Base-by-base conservation (phyloP, 2,797 vertebrate species). In the Crypturellus tataupa region DNA sequence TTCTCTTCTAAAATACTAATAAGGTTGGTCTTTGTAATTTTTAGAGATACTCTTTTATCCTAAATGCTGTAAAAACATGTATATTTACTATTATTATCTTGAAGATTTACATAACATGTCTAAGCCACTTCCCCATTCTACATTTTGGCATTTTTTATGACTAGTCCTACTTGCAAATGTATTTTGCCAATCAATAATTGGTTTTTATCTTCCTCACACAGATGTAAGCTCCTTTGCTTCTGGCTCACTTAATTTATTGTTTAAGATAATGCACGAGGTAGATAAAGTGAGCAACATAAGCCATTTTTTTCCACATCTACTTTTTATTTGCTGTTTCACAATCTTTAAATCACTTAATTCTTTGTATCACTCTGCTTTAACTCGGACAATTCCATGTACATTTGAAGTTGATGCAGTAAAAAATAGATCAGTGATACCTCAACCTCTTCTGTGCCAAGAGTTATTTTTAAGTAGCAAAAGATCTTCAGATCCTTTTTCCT, bases 401-500 rank as follows among this genome's bases (percentile, higher is more conserved):
- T 76, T 91, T 92, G 24, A 62, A 23, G 42, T 67, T 70, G 51
- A 56, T 70, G 59, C 31, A 60, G 3, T 80, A 64, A 17, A 72
- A 81, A 76, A 53, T 49, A 80, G 64, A 84, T 63, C 35, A n/a
- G 46, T 40, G 65, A 19, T 87, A 55, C 40, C 59, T 90, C 68
- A 76, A 6, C 19, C 62, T 91, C 62, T 86, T 87, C 65, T 69
- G 46, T 95, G 81, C 59, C 79, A 93, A 75, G 40, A 31, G 60
- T 87, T 70, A 70, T 82, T 95, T 55, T 95, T 85, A 80, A 89
- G 42, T 62, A 85, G 81, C 81, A 87, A 95, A 70, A 64, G 55
- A 35, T 93, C 89, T 53, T 37, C 51, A 37, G 49, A 76, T 87
- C 47, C 24, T 76, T 94, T 59, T 93, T 63, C 59, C 33, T 91